Percentiles rank a stretch among this genome's conserved stretches.
phyloP scores from a whole-genome alignment of 2,113 vertebrate species.

The Procavia capensis region DNA sequence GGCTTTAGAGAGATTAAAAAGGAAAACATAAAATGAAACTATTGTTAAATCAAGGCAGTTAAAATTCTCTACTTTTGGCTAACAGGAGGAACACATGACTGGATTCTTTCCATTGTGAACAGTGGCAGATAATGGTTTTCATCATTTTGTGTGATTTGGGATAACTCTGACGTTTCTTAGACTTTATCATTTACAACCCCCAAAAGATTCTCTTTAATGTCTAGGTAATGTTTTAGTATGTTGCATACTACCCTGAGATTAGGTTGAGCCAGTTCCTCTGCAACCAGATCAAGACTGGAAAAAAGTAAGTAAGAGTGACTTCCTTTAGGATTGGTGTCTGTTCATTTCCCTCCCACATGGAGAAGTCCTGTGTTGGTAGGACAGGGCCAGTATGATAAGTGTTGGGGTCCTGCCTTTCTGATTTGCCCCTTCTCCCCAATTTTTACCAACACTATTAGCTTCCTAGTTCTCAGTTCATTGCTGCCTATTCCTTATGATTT shows the following conservation, averaged over 20 bases:
- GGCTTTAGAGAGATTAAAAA: not conserved
- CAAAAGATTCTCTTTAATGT: not conserved
- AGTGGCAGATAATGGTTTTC: not conserved
- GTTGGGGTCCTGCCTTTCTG: not conserved
- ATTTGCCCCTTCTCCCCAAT: not conserved
- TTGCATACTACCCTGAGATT: not conserved
- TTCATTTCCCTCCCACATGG: not conserved
- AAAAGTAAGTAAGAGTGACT: not conserved
- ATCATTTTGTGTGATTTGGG: not conserved
- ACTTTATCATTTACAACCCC: not conserved
- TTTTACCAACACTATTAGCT: not conserved
- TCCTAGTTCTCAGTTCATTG: conserved; percentile 35
- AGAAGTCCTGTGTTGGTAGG: not conserved
- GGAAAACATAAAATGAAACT: conserved; percentile 14
- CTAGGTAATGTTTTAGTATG: not conserved
- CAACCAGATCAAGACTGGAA: not conserved
- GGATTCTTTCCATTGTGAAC: not conserved
- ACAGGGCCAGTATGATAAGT: not conserved
- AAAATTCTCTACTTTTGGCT: not conserved
- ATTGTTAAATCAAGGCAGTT: not conserved
- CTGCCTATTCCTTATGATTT: not conserved
- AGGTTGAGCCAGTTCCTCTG: not conserved
- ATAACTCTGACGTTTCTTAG: not conserved
- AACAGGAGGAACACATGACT: not conserved
- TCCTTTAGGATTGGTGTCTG: not conserved